Base-by-base conservation (phyloP, 2,888 invertebrate species). In the Plebejus melissa region DNA sequence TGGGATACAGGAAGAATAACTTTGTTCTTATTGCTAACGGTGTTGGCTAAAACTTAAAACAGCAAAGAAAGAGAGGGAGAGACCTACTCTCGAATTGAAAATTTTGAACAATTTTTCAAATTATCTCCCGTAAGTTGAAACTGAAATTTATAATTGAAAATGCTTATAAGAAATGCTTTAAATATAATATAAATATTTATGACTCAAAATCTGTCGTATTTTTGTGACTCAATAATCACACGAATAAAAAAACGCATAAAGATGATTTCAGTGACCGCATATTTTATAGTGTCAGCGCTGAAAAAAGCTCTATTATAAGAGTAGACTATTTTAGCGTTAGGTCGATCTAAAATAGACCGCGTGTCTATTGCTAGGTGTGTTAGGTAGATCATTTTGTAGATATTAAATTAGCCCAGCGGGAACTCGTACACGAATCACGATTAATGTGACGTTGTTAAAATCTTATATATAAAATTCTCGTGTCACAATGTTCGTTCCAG, bases 261-360 rank as follows among this genome's bases (percentile, higher is more conserved):
- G 46, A 46, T 50, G 50, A 71, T 28, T 71, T 28, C 71, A 71
- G 41, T 50, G 71, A 50, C 38, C 70, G n/a, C 41, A 70, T 41
- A 9, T 70, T 41, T 46, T 46, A 70, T 71, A 28, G 3, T 71
- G 32, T 71, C 71, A 71, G 69, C 36, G 38, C 13, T 28, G 28
- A 79, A 82, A 87, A 87, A 85, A 84, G 83, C 83, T 87, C 87
- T 86, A 81, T 85, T 90, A 91, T 92, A 91, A 90, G 89, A 87
- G 83, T 84, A 88, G 9, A 2, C 83, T 89, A 87, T 90, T 89
- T 85, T 87, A 89, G 88, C 86, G 86, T 85, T 83, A 81, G 82
- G 87, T 84, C 85, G 86, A 11, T 60, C 86, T 84, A 84, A 89
- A 92, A 93, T 92, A 93, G 87, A 83, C 80, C 79, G 79, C 79